Conservation (phyloP, 1,140 invertebrate species). For the Akabosia matsudoensis region DNA sequence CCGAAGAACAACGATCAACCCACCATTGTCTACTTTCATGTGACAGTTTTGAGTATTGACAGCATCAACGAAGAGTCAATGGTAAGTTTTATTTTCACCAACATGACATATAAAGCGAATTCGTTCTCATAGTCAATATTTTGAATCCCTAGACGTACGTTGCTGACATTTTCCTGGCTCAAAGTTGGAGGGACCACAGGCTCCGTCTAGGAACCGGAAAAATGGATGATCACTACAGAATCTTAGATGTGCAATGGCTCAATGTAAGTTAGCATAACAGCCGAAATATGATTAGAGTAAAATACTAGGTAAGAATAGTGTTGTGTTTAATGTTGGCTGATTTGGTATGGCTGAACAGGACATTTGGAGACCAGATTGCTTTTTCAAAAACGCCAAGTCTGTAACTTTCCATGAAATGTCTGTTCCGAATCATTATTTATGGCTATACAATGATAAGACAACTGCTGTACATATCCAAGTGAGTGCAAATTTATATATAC, state of each 20-base stretch:
- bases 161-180: constrained; percentile 85
- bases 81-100: constrained; percentile 55
- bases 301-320: not conserved
- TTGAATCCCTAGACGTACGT: constrained; percentile 67
- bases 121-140: not conserved
- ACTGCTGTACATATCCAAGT: constrained; percentile 88
- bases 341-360: constrained; percentile 56
- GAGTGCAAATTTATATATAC: constrained; percentile 49
- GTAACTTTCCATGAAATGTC: constrained; percentile 92
- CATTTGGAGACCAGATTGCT: constrained; percentile 87
- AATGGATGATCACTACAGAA: constrained; percentile 87
- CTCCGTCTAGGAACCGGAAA: constrained; percentile 72
- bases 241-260: constrained; percentile 84
- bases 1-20: constrained; percentile 82
- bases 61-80: constrained; percentile 90
- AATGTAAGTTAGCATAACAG: constrained; percentile 43
- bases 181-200: constrained; percentile 85
- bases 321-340: not conserved
- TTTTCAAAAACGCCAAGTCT: constrained; percentile 90
- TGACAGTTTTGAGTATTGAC: constrained; percentile 87
- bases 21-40: constrained; percentile 82
- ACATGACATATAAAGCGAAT: not conserved
- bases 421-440: constrained; percentile 87
- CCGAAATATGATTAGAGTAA: too few relatives aligned
- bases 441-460: constrained; percentile 86